A percentile compares a stretch with the other conserved stretches of the same genome.
Conservation (phyloP, 2,888 invertebrate species). For the Meteorus colon region DNA sequence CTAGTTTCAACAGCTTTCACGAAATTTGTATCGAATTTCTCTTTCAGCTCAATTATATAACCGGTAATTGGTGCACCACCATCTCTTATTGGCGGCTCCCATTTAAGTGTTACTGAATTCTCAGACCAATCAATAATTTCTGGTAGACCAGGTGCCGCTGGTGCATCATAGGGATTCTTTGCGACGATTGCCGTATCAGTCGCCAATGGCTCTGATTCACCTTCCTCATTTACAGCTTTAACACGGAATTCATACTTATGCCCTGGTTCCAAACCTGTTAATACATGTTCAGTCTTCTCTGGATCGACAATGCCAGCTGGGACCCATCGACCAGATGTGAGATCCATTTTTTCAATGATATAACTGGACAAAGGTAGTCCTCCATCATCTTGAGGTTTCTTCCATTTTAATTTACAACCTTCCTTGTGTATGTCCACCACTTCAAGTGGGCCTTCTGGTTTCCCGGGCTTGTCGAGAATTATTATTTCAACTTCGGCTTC, state of each 20-base stretch:
- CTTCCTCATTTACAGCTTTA: slow-evolving; percentile 96
- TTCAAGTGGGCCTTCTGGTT: slow-evolving; percentile 94
- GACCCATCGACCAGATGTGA: slow-evolving; percentile 89
- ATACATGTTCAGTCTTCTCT: slow-evolving; percentile 86
- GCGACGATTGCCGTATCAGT: slow-evolving; percentile 92
- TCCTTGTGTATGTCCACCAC: slow-evolving; percentile 93
- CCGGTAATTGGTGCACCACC: slow-evolving; percentile 96
- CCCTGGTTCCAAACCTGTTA: slow-evolving; percentile 93
- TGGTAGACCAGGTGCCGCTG: slow-evolving; percentile 91
- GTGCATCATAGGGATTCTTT: slow-evolving; percentile 97
- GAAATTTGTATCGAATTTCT: slow-evolving; percentile 88
- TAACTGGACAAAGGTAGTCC: slow-evolving; percentile 93
- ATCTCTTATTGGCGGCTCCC: slow-evolving; percentile 92
- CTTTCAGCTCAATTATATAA: slow-evolving; percentile 94
- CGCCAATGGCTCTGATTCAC: slow-evolving; percentile 95
- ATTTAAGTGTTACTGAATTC: slow-evolving; percentile 90
- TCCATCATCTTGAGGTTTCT: slow-evolving; percentile 96
- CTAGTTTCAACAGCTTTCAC: slow-evolving; percentile 89
- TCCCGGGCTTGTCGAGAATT: slow-evolving; percentile 88
- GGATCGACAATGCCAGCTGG: slow-evolving; percentile 90
- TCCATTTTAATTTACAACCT: slow-evolving; percentile 95
- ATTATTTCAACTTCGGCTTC: slow-evolving; percentile 95
- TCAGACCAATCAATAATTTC: slow-evolving; percentile 94
- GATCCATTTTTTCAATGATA: slow-evolving; percentile 96
- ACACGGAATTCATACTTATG: slow-evolving; percentile 98